Conservation (phyloP, 2,113 vertebrate genomes). For the Istiophorus platypterus region DNA sequence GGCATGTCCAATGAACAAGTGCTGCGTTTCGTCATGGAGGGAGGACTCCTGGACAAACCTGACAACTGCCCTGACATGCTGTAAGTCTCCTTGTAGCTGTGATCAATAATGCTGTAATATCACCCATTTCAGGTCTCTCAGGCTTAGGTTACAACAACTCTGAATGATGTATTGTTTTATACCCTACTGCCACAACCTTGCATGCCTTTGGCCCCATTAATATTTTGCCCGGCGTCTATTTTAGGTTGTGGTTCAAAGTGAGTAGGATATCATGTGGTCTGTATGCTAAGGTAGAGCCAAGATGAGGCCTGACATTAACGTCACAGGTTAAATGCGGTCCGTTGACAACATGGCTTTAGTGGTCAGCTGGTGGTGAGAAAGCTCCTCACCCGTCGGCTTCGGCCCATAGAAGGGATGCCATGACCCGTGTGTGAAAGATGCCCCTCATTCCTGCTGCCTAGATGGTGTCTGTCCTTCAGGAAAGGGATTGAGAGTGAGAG, state of each 20-base stretch:
- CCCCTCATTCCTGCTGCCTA: constrained; percentile 75
- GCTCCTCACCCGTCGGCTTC: constrained; percentile 50
- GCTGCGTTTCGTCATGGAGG: constrained; percentile 99
- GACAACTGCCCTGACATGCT: constrained; percentile 99
- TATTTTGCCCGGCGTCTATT: constrained; percentile 64
- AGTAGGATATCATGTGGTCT: constrained; percentile 69
- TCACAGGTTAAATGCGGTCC: constrained; percentile 81
- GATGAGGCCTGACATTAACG: constrained; percentile 72
- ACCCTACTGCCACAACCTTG: constrained; percentile 1
- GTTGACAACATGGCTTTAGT: constrained; percentile 67
- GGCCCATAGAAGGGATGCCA: constrained; percentile 83
- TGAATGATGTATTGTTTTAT: constrained; percentile 46
- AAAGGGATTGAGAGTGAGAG: not conserved
- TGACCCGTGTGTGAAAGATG: constrained; percentile 79
- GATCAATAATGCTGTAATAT: not conserved
- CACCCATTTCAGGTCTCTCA: not conserved
- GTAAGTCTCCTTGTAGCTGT: constrained; percentile 79
- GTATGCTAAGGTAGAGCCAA: constrained; percentile 50
- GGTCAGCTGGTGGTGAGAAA: constrained; percentile 57
- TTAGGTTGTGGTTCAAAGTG: constrained; percentile 55
- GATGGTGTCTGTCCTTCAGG: constrained; percentile 38
- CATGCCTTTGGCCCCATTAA: constrained; percentile 17
- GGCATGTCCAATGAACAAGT: constrained; percentile 99
- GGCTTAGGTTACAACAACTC: not conserved
- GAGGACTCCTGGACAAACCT: constrained; percentile 96